A percentile compares a stretch with the other conserved stretches of the same genome.
Conservation (phyloP, 1,140 invertebrate species). For the Forficula auricularia region DNA sequence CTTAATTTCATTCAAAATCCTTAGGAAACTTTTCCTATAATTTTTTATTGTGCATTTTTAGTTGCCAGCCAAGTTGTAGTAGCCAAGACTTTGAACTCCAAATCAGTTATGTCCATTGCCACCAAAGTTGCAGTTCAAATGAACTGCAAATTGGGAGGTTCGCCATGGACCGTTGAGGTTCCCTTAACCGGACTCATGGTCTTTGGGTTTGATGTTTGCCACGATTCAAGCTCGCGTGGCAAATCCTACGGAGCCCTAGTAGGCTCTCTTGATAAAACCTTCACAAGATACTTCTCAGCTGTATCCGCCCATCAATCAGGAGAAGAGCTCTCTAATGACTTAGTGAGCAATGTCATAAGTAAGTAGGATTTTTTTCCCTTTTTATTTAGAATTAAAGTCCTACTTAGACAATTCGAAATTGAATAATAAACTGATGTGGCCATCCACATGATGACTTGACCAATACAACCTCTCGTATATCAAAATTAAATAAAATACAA, state of each 20-base stretch:
- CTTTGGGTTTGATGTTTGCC: conserved; percentile 74
- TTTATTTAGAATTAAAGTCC: too few relatives aligned
- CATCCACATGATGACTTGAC: too few relatives aligned
- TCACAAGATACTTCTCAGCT: conserved; percentile 46
- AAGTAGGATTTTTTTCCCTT: too few relatives aligned
- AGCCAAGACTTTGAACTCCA: conserved; percentile 30
- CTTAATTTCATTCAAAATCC: too few relatives aligned
- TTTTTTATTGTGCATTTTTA: conserved; percentile 16
- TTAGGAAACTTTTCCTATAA: too few relatives aligned
- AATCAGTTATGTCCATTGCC: conserved; percentile 50
- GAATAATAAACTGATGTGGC: too few relatives aligned
- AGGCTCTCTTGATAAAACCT: conserved; percentile 44
- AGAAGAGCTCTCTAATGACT: conserved; percentile 50
- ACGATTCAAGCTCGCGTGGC: conserved; percentile 42
- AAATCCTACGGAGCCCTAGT: conserved; percentile 59
- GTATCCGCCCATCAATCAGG: conserved; percentile 46
- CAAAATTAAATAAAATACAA: too few relatives aligned
- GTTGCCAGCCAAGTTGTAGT: conserved; percentile 59
- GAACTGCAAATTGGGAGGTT: conserved; percentile 76
- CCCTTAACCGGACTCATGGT: conserved; percentile 52
- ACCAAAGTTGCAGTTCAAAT: conserved; percentile 76
- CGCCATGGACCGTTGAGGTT: conserved; percentile 58
- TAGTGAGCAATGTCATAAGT: conserved; percentile 37
- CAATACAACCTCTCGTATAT: too few relatives aligned
- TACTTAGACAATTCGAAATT: too few relatives aligned